Evolutionary conservation across 2,113 vertebrate genomes (phyloP), one percentile per base, ranked within the genome.

Genomic region (Orthochromis malagaraziensis): DNA sequence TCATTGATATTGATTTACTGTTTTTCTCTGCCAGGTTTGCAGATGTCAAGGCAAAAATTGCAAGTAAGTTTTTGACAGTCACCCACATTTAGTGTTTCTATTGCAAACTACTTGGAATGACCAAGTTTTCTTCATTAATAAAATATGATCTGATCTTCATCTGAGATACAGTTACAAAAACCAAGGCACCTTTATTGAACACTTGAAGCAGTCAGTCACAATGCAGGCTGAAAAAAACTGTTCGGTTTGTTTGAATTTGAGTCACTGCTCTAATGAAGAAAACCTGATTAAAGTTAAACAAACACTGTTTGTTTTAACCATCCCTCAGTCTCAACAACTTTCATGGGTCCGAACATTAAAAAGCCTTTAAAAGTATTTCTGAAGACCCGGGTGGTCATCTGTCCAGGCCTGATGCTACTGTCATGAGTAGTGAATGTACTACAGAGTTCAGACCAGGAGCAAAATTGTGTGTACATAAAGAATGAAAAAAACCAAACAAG

Each of bases 21-120:
- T 91, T 91, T 91, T 92, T 95, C 87, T 96, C 47, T 84, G 9
- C 91, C 96, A 99, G 99, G 96, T 99, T 99, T 98, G 97, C 99
- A 92, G 99, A 99, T 94, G 99, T 99, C 90, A 99, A 99, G 94
- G 98, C 98, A 88, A 99, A 99, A 97, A 99, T 99, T 94, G 99
- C 99, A 95, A 99, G 99, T 99, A 97, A 97, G 99, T 98, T 84
- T 26, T 29, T 21, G 9, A 35, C 81, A 33, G 26, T 38, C 4
- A 19, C 17, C 31, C 17, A 38, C 26, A 49, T 31, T 33, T 49
- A 49, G 26, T 33, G 14, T 51, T 77, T 77, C 17, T 19, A 4
- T 75, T 75, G 26, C 29, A 75, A 47, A 47, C 70, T 17, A 26
- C 26, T 47, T 75, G 70, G 42, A 75, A 47, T 47, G 24, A 75